Base-by-base conservation (phyloP, 2,797 vertebrate genomes). In the Melanotaenia maccullochi region DNA sequence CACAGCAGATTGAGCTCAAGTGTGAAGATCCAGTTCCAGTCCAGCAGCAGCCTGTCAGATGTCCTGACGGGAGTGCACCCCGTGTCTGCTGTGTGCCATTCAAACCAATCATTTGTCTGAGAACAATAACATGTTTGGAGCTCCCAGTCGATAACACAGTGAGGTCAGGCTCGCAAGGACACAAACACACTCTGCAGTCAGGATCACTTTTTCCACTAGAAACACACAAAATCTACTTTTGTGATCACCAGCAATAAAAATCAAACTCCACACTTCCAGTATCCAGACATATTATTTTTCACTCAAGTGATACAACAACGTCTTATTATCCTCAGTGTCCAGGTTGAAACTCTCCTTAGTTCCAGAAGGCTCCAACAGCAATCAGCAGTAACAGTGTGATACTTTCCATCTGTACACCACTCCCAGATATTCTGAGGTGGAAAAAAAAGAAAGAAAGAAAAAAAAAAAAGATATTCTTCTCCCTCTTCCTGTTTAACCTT, bases 121-220 rank as follows among this genome's bases (percentile, higher is more conserved):
- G 84, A 87, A 92, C 90, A 92, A 91, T 88, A 83, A 89, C 78
- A 79, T 60, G 80, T 87, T 86, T 75, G 72, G 73, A 85, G 83
- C 81, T 75, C 84, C 74, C 66, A 33, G 79, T 90, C 74, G 86
- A 90, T 79, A 90, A 89, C 84, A 77, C 30, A 13, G 57, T 67
- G 65, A 71, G 72, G 75, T 87, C 82, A 59, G 68, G 68, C 65
- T 86, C 70, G 67, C 79, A 81, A 71, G 73, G 70, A 85, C 76
- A 83, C 60, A 85, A 83, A 90, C 73, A 87, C 60, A 56, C 65
- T 68, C 65, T 40, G 54, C 55, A 58, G 73, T 76, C 64, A 72
- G 47, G 60, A 65, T 54, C 16, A 33, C 62, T 72, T 56, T 49
- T 75, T 63, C 61, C 44, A 65, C 78, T 57, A 24, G 7, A 42